Percentiles rank a stretch among this genome's conserved stretches.
Evolutionary conservation across 2,888 invertebrate species (phyloP).

Genomic region (Carabus problematicus): DNA sequence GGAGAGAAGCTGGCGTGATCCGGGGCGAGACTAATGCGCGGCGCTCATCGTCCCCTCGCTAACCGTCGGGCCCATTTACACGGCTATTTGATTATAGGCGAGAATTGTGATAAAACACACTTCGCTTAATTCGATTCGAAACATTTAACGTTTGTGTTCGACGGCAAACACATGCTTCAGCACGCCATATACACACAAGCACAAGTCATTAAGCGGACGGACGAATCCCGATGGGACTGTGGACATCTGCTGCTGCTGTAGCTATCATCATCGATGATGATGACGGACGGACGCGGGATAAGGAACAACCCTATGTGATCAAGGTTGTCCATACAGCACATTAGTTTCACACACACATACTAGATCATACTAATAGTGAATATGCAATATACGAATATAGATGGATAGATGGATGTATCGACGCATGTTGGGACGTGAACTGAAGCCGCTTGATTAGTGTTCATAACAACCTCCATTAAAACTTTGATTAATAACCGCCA

Average conservation of each 20-base stretch:
- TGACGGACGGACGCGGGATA: background rate
- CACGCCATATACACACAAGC: background rate
- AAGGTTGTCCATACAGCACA: conserved; percentile 10
- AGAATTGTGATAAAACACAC: conserved; percentile 42
- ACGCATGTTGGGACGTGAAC: conserved; percentile 1
- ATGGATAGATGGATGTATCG: background rate
- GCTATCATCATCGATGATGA: conserved; percentile 16
- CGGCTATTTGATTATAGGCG: conserved; percentile 43
- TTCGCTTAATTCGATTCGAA: conserved; percentile 40
- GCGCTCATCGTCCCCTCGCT: background rate
- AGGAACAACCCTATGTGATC: background rate
- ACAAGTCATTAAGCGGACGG: conserved; percentile 32
- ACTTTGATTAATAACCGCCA: conserved; percentile 47
- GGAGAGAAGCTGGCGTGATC: background rate
- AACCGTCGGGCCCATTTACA: conserved; percentile 8
- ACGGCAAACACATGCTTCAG: conserved; percentile 1
- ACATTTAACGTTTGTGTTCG: conserved; percentile 33
- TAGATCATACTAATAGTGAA: too few species aligned
- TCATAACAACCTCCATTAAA: conserved; percentile 58
- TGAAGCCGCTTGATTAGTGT: conserved; percentile 45
- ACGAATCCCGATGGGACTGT: conserved; percentile 11
- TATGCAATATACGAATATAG: background rate
- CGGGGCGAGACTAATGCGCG: conserved; percentile 9
- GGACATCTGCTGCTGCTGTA: conserved; percentile 26
- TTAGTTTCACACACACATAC: too few species aligned